Evolutionary conservation across 2,113 vertebrate species (phyloP).

Genomic region (Eolophus roseicapilla): DNA sequence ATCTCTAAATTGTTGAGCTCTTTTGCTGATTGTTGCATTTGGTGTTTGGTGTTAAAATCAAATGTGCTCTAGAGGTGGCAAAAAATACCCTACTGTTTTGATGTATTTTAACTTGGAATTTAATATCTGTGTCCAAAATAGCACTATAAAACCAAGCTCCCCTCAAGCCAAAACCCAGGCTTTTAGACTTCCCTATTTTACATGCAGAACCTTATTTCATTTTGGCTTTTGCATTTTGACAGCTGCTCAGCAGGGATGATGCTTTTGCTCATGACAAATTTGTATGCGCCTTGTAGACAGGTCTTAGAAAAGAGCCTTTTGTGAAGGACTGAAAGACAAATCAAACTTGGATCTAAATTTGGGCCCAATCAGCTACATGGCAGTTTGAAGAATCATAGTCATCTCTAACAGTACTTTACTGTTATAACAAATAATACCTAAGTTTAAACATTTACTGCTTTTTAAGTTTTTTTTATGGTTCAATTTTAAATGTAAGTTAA

Average conservation of each 20-base stretch:
- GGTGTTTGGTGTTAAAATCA: constrained; percentile 5
- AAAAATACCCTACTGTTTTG: neutral
- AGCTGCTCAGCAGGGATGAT: constrained; percentile 35
- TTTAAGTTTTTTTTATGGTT: neutral
- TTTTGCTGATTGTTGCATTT: constrained; percentile 26
- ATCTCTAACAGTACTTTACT: neutral
- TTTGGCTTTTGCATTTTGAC: constrained; percentile 30
- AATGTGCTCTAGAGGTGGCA: neutral
- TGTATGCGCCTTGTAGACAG: neutral
- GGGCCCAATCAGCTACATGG: neutral
- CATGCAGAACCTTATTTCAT: neutral
- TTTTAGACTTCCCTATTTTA: neutral
- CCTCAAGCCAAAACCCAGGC: neutral
- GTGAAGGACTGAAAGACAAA: neutral
- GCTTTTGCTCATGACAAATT: constrained; percentile 12
- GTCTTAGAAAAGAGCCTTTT: neutral
- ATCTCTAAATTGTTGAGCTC: constrained; percentile 1
- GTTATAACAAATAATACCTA: neutral
- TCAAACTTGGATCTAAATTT: neutral
- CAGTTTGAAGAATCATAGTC: neutral
- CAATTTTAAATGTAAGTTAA: neutral
- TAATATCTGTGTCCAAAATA: constrained; percentile 8
- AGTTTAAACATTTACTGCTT: neutral
- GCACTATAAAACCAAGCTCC: neutral
- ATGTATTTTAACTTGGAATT: neutral